Evolutionary conservation across 1,140 invertebrate genomes (phyloP), one percentile per base, ranked within the genome.

Genomic region (Melanaphis sacchari): DNA sequence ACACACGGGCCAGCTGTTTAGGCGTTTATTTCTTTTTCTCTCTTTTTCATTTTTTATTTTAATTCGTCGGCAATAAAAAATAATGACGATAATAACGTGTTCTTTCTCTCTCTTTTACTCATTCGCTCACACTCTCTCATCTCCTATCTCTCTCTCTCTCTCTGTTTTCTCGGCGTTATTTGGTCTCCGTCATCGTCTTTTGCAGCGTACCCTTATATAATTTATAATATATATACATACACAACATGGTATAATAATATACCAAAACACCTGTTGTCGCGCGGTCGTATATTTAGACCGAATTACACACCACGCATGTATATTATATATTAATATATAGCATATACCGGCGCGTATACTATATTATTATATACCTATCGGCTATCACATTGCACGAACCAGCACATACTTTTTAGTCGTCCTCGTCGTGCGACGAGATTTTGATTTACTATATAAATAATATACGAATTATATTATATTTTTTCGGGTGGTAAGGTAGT

Each of bases 1-100:
- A 31, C 66, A 81, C 76, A 40, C 54, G 46, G 81, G 7, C 91
- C 91, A 93, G 91, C 91, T 93, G 91, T 82, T 49, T 46, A 93
- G 24, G 81, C 22, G 46, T 82, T 54, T 84, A 49, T 90, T 40
- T 59, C 41, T 38, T 54, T 40, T 59, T 5, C 40, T 15, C 40
- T 24, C 40, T 40, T 90, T 54, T 54, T 54, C 18, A 40, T 59
- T 89, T 38, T 52, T 59, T 90, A 38, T 90, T 40, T 90, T 40
- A 90, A 59, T 90, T 90, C 52, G 38, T 59, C 22, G 52, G 88
- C 88, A 40, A 90, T 59, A 89, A 88, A 88, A 90, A 90, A 66
- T 66, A 85, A 85, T 43, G 40, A 85, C 22, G 22, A 41, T 76
- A 66, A 59, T n/a, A 40, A 90, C 89, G 31, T 31, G 7, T 66